Evolutionary conservation across 2,888 invertebrate species (phyloP), one percentile per base, ranked within the genome.

Genomic region (Dasysyrphus tricinctus): DNA sequence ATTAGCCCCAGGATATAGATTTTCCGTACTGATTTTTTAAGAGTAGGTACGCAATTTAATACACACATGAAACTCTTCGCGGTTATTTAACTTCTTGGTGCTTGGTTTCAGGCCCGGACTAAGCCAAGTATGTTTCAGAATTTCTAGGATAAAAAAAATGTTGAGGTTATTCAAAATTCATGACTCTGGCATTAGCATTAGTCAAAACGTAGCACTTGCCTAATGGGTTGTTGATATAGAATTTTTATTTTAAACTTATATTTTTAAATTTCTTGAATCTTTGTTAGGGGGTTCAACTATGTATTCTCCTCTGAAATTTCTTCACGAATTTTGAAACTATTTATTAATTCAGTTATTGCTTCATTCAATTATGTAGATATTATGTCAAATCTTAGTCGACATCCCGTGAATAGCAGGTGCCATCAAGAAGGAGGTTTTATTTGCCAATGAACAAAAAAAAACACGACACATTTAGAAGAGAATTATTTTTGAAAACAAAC

Each of bases 1-100:
- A 88, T 88, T 88, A 88, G 88, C 88, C 84, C 54, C 70, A 81
- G 84, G 88, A 19, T 49, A 82, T 88, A 67, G 57, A 88, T 88
- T 88, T 88, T 70, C 78, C 83, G 88, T 81, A 76, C 67, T 77
- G 86, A 84, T 88, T 88, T 82, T 51, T 44, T 34, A 37, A 47
- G 37, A 47, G 29, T n/a, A n/a, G n/a, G n/a, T 24, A 70, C 74
- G 49, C 19, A 49, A 37, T 49, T 67, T 14, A 42, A 57, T 34
- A 9, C 34, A 3, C 8, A n/a, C 32, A 16, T n/a, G 7, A 7
- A 34, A 37, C 6, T 2, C 12, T n/a, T 3, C 0, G 16, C 5
- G 34, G 11, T 16, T 37, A 11, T n/a, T 9, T 37, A 6, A n/a
- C 6, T 34, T 56, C 1, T 11, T 16, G 11, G 16, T 19, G 34